Conservation (phyloP, 2,113 vertebrate genomes). For the Platycercus adscitus region DNA sequence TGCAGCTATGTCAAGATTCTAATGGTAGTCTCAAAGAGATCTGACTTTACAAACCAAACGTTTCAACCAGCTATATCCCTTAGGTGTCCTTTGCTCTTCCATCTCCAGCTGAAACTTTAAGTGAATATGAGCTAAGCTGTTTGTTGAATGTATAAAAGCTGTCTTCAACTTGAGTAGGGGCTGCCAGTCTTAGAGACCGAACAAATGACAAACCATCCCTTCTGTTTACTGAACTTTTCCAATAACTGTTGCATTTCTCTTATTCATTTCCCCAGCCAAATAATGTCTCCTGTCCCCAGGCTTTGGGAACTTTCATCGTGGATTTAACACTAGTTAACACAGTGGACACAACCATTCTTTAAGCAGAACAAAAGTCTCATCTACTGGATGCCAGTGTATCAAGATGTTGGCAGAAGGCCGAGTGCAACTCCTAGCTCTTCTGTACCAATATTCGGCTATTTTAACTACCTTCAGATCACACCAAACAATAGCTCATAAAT, state of each 20-base stretch:
- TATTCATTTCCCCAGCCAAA: not conserved
- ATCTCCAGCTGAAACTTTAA: not conserved
- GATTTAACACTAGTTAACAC: not conserved
- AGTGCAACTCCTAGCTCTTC: not conserved
- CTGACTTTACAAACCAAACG: not conserved
- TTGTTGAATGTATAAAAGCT: not conserved
- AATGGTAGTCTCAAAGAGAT: not conserved
- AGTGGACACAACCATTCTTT: not conserved
- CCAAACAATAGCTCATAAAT: not conserved
- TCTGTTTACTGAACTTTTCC: not conserved
- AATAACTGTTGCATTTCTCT: not conserved
- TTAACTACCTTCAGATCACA: not conserved
- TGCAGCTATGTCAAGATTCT: not conserved
- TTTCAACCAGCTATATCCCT: not conserved
- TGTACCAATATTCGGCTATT: not conserved
- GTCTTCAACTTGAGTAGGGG: not conserved
- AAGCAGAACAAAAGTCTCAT: not conserved
- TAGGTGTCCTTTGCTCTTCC: not conserved
- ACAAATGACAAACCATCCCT: not conserved
- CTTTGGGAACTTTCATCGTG: not conserved
- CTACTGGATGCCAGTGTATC: not conserved
- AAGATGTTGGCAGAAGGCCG: not conserved
- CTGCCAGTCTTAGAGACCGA: not conserved
- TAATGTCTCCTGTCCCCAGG: not conserved
- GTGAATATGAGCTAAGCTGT: not conserved